Evolutionary conservation across 2,888 invertebrate species (phyloP), one percentile per base, ranked within the genome.

Genomic region (Silvanus unidentatus): DNA sequence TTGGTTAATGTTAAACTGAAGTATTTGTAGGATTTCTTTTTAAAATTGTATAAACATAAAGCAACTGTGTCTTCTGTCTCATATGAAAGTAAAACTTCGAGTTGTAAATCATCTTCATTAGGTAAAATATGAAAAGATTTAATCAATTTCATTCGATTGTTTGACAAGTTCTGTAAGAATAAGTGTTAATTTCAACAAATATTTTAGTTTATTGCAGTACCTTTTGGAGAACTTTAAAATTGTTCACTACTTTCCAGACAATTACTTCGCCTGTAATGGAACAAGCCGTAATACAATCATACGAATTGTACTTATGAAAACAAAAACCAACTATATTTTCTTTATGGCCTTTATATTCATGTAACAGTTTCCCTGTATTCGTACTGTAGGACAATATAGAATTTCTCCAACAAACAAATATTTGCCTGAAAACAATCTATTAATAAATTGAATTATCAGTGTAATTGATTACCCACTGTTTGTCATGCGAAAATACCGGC

Each of bases 351-450:
- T 74, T 74, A 40, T 81, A 77, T 53, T 78, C 76, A 42, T 75
- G 71, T 1, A 81, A 70, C 50, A 78, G 73, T 58, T 83, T 81
- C 0, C 82, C 84, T 2, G 86, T 86, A 57, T 73, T 72, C 0
- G 79, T 75, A 55, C 78, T 83, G 60, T 79, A 86, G 1, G 81
- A 77, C 54, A 79, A 75, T 5, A 88, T 72, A 2, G 72, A 63
- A 50, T 78, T 74, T 34, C 77, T 79, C 66, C 77, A 77, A 2
- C 80, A 73, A 38, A 84, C 73, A 58, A 80, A 81, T 8, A 86
- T 53, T 50, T 69, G 75, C 57, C 86, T 86, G 54, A 12, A 70
- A 60, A 39, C 49, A 36, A 45, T 35, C 40, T 39, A 39, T 35
- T 47, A 40, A n/a, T n/a, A n/a, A n/a, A n/a, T 22, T 22, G 22